Conservation (phyloP, 2,797 vertebrate species). For the Phrynocephalus vlangalii region DNA sequence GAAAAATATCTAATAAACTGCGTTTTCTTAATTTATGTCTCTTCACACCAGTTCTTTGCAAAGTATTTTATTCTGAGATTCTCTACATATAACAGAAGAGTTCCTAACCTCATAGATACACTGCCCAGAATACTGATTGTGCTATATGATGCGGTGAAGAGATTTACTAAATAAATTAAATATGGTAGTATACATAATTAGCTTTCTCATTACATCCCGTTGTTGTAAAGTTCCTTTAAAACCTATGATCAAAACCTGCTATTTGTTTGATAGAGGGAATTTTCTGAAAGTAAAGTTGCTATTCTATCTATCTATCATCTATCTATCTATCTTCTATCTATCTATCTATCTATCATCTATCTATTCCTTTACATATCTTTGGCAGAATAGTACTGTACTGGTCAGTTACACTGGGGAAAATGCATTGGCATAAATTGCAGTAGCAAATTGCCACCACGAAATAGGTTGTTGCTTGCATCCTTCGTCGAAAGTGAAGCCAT, state of each 20-base stretch:
- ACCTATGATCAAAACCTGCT: background rate
- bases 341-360: no score
- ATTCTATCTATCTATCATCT: no score
- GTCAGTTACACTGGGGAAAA: no score
- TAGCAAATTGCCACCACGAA: no score
- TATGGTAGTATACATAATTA: no score
- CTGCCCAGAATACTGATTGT: background rate
- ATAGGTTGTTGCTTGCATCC: no score
- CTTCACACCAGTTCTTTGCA: slow-evolving; percentile 1
- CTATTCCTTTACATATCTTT: background rate
- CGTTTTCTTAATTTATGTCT: slow-evolving; percentile 50
- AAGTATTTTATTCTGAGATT: background rate
- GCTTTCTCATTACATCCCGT: background rate
- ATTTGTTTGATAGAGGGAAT: background rate
- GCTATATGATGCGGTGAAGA: background rate
- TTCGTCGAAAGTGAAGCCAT: no score
- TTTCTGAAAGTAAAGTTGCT: background rate
- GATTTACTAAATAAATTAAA: background rate
- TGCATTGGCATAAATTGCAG: no score
- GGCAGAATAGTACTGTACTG: no score
- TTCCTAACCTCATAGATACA: background rate
- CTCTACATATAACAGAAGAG: background rate
- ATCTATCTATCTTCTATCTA: no score
- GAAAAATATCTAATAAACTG: slow-evolving; percentile 72
- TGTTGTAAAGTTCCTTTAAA: background rate